These are phyloP conservation scores for Hippoglossus stenolepis DNA, from an alignment of 2,113 vertebrate species.

Conservation along the genomic window DNA sequence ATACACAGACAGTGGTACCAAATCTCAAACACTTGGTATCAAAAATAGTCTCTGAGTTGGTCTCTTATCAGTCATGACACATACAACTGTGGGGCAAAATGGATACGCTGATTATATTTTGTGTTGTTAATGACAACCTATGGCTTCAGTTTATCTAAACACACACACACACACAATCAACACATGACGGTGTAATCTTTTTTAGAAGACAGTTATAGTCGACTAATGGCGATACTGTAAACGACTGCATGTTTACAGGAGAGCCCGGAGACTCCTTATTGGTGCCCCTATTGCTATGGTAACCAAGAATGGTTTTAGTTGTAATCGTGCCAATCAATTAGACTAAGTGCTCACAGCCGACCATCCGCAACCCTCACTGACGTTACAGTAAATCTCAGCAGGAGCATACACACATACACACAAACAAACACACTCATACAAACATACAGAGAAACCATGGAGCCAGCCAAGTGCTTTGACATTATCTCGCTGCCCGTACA, in stretches of 20 bases:
- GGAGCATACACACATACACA: conserved; percentile 13
- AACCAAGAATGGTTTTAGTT: conserved; percentile 61
- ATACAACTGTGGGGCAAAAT: conserved; percentile 81
- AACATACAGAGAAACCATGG: conserved; percentile 36
- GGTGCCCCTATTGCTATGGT: conserved; percentile 78
- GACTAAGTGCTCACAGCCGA: conserved; percentile 69
- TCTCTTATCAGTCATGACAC: conserved; percentile 88
- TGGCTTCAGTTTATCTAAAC: conserved; percentile 89
- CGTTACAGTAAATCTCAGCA: conserved; percentile 62
- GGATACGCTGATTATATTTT: conserved; percentile 85
- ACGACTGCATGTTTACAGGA: conserved; percentile 56
- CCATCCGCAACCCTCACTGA: conserved; percentile 40
- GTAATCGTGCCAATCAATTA: conserved; percentile 72
- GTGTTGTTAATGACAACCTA: conserved; percentile 80
- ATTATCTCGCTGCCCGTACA: conserved; percentile 55
- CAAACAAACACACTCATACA: neutral
- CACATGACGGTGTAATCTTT: conserved; percentile 20
- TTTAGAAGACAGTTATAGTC: conserved; percentile 44
- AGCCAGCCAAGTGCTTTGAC: conserved; percentile 65
- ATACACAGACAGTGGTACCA: conserved; percentile 43
- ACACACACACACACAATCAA: conserved; percentile 84
- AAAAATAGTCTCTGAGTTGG: conserved; percentile 95
- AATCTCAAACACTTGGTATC: conserved; percentile 84
- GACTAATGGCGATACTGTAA: conserved; percentile 81
- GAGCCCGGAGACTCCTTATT: conserved; percentile 48